A percentile compares a stretch with the other conserved stretches of the same genome.
These are phyloP conservation scores for Bambusicola thoracicus DNA, from an alignment of 2,113 vertebrate genomes.

Conservation along the genomic window DNA sequence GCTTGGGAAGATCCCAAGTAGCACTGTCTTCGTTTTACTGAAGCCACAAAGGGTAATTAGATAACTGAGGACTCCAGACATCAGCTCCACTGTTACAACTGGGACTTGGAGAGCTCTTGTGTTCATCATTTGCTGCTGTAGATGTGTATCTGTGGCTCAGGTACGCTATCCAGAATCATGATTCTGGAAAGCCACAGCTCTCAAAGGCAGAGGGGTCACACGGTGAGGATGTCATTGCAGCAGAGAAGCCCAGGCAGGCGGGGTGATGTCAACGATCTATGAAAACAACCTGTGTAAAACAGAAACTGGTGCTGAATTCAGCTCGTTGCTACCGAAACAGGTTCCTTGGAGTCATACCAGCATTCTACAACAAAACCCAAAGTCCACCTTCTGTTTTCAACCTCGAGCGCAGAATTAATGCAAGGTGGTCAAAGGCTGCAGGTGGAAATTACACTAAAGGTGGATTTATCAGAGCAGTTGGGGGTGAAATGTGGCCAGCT, in stretches of 20 bases:
- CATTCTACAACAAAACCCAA: not conserved
- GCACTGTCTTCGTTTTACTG: not conserved
- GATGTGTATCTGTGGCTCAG: not conserved
- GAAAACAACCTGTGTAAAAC: not conserved
- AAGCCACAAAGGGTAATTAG: not conserved
- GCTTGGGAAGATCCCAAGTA: not conserved
- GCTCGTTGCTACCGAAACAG: not conserved
- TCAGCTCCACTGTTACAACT: not conserved
- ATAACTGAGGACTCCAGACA: not conserved
- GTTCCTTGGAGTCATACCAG: not conserved
- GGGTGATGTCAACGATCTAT: not conserved
- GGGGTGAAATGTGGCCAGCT: fast-evolving
- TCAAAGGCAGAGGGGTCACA: not conserved
- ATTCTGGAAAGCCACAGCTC: not conserved
- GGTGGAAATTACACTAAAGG: not conserved
- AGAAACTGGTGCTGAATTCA: not conserved
- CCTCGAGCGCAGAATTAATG: not conserved
- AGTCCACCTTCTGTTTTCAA: not conserved
- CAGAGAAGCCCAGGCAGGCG: not conserved
- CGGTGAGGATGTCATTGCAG: fast-evolving
- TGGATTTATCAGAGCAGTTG: not conserved
- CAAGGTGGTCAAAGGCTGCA: not conserved
- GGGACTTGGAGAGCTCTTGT: fast-evolving
- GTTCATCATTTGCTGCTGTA: not conserved
- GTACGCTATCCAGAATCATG: not conserved